Base-by-base conservation (phyloP, 2,888 invertebrate genomes). In the Luperina nickerlii region DNA sequence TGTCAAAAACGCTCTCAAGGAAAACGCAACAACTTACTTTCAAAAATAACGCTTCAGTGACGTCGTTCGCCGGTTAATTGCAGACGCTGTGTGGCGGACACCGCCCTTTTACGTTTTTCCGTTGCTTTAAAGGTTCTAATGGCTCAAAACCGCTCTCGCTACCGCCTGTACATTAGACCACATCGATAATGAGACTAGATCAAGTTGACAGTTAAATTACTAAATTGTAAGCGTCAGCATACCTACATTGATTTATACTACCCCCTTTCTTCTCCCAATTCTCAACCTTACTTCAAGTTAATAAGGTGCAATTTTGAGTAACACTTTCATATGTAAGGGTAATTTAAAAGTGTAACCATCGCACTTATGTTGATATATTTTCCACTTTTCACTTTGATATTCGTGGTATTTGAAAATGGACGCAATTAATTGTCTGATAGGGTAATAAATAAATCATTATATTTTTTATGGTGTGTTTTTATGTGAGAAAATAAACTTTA, bases 131-230 rank as follows among this genome's bases (percentile, higher is more conserved):
- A 9, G 24, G 42, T 20, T 57, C 9, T 57, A 70, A 57, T 0
- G 2, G 11, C 45, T 15, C 5, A 6, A 48, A 75, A 42, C 0
- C 79, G 73, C 85, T 54, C 11, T 65, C 76, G 67, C 76, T 66
- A 13, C 51, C 63, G 80, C 81, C 38, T 72, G 73, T 71, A 62
- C 42, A 68, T 83, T 82, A 65, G 9, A 88, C 79, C 83, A 88
- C 87, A 76, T 78, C 86, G 86, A 90, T 93, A 94, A 94, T 94
- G 91, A 93, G 92, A 90, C 93, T 93, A 93, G 94, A 94, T 94
- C 93, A 94, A 93, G 94, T 93, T 92, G 95, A 95, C 95, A 94
- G 93, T 93, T 93, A 95, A 95, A 95, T 95, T 95, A 93, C 94
- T 93, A 95, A 95, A 95, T 94, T 94, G 94, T 95, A 92, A 93